Conservation (phyloP, 2,113 vertebrate genomes). For the Sebastes fasciatus region DNA sequence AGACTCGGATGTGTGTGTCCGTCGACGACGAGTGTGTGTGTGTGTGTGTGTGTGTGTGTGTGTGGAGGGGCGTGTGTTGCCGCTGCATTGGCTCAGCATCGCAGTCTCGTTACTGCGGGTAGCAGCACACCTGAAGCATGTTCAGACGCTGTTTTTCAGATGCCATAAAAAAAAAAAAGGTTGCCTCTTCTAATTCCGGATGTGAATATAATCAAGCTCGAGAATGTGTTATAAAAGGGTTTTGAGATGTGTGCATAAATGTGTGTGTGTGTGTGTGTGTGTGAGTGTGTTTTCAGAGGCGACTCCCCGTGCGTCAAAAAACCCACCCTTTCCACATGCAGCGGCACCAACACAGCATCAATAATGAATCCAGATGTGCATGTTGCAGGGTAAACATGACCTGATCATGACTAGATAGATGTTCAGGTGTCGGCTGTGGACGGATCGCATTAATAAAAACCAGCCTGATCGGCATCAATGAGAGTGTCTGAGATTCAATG, state of each 20-base stretch:
- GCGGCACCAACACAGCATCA: constrained; percentile 74
- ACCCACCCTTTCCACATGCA: constrained; percentile 75
- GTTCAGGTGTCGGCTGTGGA: constrained; percentile 11
- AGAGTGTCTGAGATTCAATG: constrained; percentile 42
- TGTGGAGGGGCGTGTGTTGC: constrained; percentile 81
- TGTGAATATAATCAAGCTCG: constrained; percentile 11
- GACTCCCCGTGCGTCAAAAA: constrained; percentile 73
- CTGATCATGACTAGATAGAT: constrained; percentile 27
- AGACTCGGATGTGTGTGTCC: constrained; percentile 42
- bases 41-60: constrained; percentile 28
- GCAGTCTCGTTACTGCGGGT: constrained; percentile 76
- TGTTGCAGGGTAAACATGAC: constrained; percentile 54
- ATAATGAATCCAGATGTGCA: constrained; percentile 72
- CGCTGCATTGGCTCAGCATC: constrained; percentile 81
- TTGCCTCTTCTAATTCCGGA: background rate
- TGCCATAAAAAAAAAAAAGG: background rate
- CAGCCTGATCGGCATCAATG: constrained; percentile 41
- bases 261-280: constrained; percentile 2
- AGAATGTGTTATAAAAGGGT: background rate
- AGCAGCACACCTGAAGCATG: constrained; percentile 78
- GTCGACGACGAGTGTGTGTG: constrained; percentile 39
- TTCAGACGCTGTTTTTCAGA: constrained; percentile 24
- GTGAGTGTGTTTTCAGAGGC: constrained; percentile 54
- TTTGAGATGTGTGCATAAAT: constrained; percentile 4
- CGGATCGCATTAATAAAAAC: constrained; percentile 7